A percentile compares a stretch with the other conserved stretches of the same genome.
These are phyloP conservation scores for Lasioglossum morio DNA, from an alignment of 2,888 invertebrate species.

Conservation along the genomic window DNA sequence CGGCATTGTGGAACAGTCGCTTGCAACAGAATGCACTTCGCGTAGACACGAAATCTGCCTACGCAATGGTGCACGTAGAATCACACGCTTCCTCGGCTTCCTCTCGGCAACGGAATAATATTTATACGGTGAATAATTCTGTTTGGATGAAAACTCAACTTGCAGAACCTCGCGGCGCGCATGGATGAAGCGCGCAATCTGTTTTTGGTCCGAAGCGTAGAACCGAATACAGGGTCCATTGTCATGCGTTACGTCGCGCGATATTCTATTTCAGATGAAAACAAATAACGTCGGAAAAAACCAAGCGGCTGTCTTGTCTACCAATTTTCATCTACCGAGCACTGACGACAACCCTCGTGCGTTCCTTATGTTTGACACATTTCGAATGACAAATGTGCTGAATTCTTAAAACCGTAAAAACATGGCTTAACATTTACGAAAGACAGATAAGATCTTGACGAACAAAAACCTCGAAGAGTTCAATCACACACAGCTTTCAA, in stretches of 20 bases:
- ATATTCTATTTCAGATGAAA: neutral
- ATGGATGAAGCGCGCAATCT: neutral
- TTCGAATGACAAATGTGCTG: too few species aligned
- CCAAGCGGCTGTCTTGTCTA: neutral
- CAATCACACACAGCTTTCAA: neutral
- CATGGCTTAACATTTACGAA: neutral
- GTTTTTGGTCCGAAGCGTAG: neutral
- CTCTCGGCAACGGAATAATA: neutral
- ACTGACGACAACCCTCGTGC: neutral
- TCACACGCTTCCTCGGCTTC: conserved; percentile 6
- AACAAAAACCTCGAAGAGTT: neutral
- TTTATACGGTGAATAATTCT: conserved; percentile 1
- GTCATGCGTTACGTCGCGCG: neutral
- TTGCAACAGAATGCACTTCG: conserved; percentile 26
- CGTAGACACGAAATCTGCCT: conserved; percentile 12
- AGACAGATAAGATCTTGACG: neutral
- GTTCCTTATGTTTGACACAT: too few species aligned
- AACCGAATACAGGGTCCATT: neutral
- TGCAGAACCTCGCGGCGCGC: neutral
- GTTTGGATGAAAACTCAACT: neutral
- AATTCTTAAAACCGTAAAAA: too few species aligned
- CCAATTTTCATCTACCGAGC: neutral
- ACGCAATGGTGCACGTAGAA: neutral
- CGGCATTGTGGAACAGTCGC: conserved; percentile 3
- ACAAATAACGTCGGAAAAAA: neutral